phyloP scores from a whole-genome alignment of 2,797 vertebrate species.

The Smutsia gigantea region DNA sequence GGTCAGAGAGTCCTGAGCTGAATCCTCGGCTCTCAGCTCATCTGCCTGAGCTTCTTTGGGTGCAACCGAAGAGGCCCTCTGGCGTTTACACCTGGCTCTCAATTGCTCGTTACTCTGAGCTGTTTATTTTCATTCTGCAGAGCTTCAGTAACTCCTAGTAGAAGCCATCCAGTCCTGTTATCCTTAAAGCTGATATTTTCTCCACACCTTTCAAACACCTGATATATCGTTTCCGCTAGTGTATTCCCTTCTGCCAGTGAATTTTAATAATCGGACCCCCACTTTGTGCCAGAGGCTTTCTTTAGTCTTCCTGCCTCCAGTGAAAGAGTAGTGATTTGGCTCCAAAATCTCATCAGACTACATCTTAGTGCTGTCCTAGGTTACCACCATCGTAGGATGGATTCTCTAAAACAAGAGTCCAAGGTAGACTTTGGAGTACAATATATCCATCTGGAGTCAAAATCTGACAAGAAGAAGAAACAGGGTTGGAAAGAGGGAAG shows the following conservation, averaged over 20 bases:
- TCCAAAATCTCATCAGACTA: not conserved
- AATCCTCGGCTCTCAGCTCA: not conserved
- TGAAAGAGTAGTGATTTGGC: not conserved
- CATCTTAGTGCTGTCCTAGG: not conserved
- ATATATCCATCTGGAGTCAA: not conserved
- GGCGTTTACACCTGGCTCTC: slow-evolving; percentile 57
- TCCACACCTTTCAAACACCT: not conserved
- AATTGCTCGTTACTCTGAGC: not conserved
- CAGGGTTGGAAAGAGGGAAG: not conserved
- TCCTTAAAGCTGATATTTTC: not conserved
- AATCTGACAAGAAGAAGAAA: not conserved
- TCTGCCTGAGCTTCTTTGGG: not conserved
- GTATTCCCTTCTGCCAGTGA: not conserved
- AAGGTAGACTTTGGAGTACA: not conserved
- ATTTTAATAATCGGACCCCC: not conserved
- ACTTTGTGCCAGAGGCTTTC: not conserved
- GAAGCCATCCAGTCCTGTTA: not conserved
- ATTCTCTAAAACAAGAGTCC: not conserved
- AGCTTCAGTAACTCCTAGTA: slow-evolving; percentile 40
- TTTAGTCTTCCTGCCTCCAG: not conserved
- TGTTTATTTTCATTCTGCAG: slow-evolving; percentile 54
- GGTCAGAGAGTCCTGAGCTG: not conserved
- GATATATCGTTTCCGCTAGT: not conserved
- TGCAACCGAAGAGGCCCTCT: slow-evolving; percentile 24
- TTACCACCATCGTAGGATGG: not conserved